Evolutionary conservation across 2,797 vertebrate genomes (phyloP).

Genomic region (Protonibea diacanthus): DNA sequence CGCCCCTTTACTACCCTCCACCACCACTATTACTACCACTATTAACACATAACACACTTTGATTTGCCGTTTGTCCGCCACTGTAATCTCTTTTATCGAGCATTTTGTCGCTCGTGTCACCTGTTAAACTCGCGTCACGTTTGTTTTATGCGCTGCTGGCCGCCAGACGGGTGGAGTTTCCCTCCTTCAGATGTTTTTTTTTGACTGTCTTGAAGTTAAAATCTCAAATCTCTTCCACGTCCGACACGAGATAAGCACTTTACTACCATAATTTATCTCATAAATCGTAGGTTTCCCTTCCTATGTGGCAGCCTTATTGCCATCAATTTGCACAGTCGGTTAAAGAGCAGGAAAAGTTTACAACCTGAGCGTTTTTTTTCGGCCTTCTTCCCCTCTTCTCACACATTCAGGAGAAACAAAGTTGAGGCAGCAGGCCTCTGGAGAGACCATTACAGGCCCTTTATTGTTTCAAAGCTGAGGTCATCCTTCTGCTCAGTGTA

Average conservation of each 20-base stretch:
- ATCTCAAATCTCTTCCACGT: slow-evolving; percentile 9
- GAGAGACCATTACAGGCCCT: slow-evolving; percentile 96
- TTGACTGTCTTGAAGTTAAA: not conserved
- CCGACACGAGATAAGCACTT: slow-evolving; percentile 14
- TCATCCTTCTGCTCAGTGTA: slow-evolving; percentile 93
- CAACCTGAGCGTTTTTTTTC: slow-evolving; percentile 43
- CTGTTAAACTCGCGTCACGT: slow-evolving; percentile 40
- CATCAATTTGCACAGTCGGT: slow-evolving; percentile 48
- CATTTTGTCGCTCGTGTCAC: slow-evolving; percentile 22
- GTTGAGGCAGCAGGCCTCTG: slow-evolving; percentile 94
- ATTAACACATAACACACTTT: slow-evolving; percentile 46
- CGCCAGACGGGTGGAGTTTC: slow-evolving; percentile 34
- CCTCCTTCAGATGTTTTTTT: not conserved
- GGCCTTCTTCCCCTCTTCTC: slow-evolving; percentile 78
- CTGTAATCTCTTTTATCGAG: slow-evolving; percentile 31
- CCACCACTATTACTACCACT: slow-evolving; percentile 54
- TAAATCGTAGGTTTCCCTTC: slow-evolving; percentile 3
- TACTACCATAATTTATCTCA: not conserved
- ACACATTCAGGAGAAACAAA: slow-evolving; percentile 96
- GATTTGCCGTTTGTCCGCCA: slow-evolving; percentile 43
- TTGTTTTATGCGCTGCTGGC: slow-evolving; percentile 30
- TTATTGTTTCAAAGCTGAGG: slow-evolving; percentile 99
- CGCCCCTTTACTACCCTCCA: slow-evolving; percentile 73
- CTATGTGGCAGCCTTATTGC: slow-evolving; percentile 32
- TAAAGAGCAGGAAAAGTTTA: slow-evolving; percentile 70